Conservation (phyloP, 2,797 vertebrate genomes). For the Linurgus olivaceus region DNA sequence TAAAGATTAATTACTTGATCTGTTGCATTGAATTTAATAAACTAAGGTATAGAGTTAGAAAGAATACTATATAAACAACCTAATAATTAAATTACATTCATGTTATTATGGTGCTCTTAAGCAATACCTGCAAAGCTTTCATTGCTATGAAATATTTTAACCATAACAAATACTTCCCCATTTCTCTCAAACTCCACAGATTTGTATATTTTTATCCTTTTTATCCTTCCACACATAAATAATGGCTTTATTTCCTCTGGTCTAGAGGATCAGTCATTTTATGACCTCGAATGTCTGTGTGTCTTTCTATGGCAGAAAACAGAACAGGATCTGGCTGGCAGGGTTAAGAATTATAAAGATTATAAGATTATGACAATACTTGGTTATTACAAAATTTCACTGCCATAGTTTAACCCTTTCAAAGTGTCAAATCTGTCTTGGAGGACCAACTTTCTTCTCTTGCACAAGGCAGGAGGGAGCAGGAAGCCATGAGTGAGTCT, state of each 20-base stretch:
- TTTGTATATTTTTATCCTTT: background rate
- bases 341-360: background rate
- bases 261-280: background rate
- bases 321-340: background rate
- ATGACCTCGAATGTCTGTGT: background rate
- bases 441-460: background rate
- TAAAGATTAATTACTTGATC: background rate
- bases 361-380: background rate
- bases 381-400: background rate
- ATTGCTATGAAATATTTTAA: background rate
- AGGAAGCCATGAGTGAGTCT: background rate
- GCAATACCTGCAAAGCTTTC: background rate
- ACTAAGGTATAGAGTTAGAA: background rate
- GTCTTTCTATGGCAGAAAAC: background rate
- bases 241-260: background rate
- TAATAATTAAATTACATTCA: background rate
- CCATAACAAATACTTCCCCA: background rate
- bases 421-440: background rate
- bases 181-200: background rate
- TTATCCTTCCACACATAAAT: background rate
- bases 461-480: background rate
- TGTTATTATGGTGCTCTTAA: background rate
- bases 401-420: background rate
- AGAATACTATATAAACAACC: background rate
- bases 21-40: background rate